These are phyloP conservation scores for Onychomys torridus DNA, from an alignment of 2,797 vertebrate species.

Conservation along the genomic window DNA sequence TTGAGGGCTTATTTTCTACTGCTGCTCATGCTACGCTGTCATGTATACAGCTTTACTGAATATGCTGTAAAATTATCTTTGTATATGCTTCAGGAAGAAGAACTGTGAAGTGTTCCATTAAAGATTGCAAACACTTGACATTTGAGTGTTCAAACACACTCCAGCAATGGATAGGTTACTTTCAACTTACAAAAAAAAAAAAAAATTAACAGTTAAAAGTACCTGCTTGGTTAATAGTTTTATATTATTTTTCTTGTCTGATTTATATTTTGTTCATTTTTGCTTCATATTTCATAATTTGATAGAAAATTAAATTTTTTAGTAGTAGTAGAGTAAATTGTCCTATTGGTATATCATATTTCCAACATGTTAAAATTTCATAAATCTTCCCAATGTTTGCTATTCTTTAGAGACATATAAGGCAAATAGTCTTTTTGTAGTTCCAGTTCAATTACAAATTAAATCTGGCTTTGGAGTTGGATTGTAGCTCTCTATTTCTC, in stretches of 20 bases:
- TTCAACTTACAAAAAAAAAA: neutral
- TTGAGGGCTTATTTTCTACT: neutral
- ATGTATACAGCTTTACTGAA: neutral
- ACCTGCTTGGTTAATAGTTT: neutral
- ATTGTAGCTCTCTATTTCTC: no score
- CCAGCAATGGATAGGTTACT: neutral
- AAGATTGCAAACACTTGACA: neutral
- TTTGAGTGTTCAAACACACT: neutral
- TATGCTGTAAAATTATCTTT: neutral
- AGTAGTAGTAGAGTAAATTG: neutral
- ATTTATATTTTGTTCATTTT: neutral
- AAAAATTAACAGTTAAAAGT: neutral
- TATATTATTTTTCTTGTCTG: neutral
- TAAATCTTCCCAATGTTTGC: no score
- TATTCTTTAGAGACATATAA: no score
- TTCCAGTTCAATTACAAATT: neutral
- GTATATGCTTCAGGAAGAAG: neutral
- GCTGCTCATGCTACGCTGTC: neutral
- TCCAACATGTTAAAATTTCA: no score
- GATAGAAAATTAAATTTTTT: neutral
- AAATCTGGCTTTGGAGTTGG: no score
- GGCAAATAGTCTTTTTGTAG: no score
- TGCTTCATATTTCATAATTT: neutral
- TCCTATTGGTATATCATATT: no score
- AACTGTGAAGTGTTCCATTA: neutral